Base-by-base conservation (phyloP, 2,797 vertebrate species). In the Florisuga fusca region DNA sequence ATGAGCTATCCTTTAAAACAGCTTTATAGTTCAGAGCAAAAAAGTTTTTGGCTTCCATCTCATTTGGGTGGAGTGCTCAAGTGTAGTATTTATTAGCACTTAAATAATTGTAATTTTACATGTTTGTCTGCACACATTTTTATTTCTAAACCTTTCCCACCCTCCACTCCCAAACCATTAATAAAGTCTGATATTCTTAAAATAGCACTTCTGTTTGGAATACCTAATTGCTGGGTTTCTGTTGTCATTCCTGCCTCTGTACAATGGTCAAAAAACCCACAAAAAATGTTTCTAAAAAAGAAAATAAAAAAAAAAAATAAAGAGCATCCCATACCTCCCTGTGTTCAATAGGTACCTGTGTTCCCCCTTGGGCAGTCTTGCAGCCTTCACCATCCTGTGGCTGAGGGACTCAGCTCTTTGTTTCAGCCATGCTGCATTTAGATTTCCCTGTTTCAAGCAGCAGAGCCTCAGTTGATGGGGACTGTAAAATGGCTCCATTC, bases 181-280 rank as follows among this genome's bases (percentile, higher is more conserved):
- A 85, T 85, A 54, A 85, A 92, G 36, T 84, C 87, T 64, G 29
- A 34, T 91, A 23, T 66, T 74, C 94, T 94, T 77, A 87, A 96
- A 96, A 93, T 90, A 95, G 76, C 82, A 29, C 31, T 53, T 69
- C 55, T 91, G 43, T 85, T 80, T 64, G 77, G 77, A 78, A 79
- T 74, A 51, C 18, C 59, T 94, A 87, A 87, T 75, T 80, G 68
- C 86, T 63, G 74, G 71, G 46, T 92, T 90, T 90, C 76, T 92
- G 79, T 84, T 88, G 68, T 78, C 4, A 0, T 62, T 90, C 62
- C 76, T 76, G 72, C 63, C 31, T 50, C 0, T 5, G 74, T 71
- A 45, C 31, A 12, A 22, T 58, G 79, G 85, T 76, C 16, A 77
- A 66, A 55, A 13, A 12, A 12, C 38, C 38, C 38, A 10, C 12